Evolutionary conservation across 2,888 invertebrate species (phyloP), one percentile per base, ranked within the genome.

Genomic region (Hirtodrosophila histrioides): DNA sequence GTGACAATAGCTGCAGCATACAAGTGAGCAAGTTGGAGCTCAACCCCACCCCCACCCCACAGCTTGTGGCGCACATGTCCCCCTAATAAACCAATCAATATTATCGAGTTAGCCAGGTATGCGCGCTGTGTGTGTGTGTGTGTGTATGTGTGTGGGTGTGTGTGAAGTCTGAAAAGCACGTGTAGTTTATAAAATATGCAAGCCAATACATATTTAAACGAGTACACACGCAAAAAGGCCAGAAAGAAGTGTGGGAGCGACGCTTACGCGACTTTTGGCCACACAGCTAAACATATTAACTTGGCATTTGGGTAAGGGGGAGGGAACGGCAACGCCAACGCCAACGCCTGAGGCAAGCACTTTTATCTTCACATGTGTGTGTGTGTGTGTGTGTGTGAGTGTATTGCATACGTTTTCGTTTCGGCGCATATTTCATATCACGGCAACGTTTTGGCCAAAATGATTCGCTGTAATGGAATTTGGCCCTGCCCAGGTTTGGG

Each of bases 201-300:
- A 43, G 41, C 51, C 71, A 69, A 78, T 80, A 83, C 83, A 81
- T 83, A 80, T 78, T 81, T 80, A 63, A 83, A 43, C 57, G 77
- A 64, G 46, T 40, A 58, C 62, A 51, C 57, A 62, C 37, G 24
- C 48, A 49, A 5, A 31, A 36, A 8, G 33, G 23, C 6, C 12
- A 29, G 23, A 35, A 7, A 31, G 12, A 36, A 23, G 23, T 7
- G 33, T 43, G 45, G 27, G 17, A 55, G n/a, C 39, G 7, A 23
- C n/a, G 33, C 39, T 31, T 43, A 46, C 40, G 40, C 48, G 48
- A 35, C 17, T 48, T 62, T 29, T 27, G 27, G 41, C 40, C 33
- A 46, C 27, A 31, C 58, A 29, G 23, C 57, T 29, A 58, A 58
- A 11, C 46, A 55, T 45, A 29, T 31, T 23, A 39, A 5, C 6